Conservation (phyloP, 2,888 invertebrate species). For the Caenorhabditis sp. region DNA sequence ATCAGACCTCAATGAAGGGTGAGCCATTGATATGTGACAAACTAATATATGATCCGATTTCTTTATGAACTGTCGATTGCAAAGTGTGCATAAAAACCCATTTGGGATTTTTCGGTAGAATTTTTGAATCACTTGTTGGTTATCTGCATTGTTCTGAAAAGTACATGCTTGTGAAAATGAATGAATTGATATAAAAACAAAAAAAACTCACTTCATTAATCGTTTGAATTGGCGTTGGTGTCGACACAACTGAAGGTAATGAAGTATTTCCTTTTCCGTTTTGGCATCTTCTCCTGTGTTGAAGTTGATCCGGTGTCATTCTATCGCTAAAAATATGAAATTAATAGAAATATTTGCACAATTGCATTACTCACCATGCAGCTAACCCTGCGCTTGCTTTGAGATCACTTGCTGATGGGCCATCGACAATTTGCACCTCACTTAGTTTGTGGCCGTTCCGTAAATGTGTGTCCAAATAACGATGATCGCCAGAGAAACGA, state of each 20-base stretch:
- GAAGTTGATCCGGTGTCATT: neutral
- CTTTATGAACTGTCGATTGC: neutral
- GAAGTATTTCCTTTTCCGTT: neutral
- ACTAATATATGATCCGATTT: neutral
- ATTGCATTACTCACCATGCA: neutral
- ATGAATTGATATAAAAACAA: neutral
- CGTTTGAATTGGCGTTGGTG: neutral
- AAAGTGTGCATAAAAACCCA: neutral
- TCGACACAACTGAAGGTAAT: neutral
- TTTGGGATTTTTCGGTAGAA: neutral
- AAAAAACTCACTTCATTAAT: neutral
- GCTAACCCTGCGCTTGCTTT: neutral
- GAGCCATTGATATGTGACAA: constrained; percentile 1
- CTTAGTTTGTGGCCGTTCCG: neutral
- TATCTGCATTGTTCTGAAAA: neutral
- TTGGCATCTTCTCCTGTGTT: neutral
- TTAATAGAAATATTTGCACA: neutral
- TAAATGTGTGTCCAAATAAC: neutral
- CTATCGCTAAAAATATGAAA: neutral
- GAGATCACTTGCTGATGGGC: too few relatives aligned
- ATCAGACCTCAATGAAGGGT: neutral
- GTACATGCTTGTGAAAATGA: too few relatives aligned
- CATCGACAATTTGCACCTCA: neutral
- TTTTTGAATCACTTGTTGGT: neutral
- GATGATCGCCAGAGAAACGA: neutral